Evolutionary conservation across 2,113 vertebrate genomes (phyloP), one percentile per base, ranked within the genome.

Genomic region (Oryzias curvinotus): DNA sequence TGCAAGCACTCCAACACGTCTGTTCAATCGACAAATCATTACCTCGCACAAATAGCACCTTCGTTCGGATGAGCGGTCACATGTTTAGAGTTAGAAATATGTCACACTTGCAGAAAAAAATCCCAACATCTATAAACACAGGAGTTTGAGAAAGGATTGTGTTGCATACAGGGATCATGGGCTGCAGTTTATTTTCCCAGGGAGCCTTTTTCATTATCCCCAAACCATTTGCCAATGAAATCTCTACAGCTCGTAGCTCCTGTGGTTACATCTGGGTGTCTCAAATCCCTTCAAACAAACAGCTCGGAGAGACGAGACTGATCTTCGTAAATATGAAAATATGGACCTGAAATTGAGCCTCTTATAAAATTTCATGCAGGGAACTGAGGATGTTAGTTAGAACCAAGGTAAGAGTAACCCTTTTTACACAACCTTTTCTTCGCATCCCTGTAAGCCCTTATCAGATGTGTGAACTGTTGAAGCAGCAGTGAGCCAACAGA

Each of bases 161-260:
- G 74, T 84, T 78, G 77, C 76, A 87, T 81, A 69, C 77, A 80
- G 62, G 77, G 82, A 88, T 88, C 59, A 77, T 78, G 82, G 77
- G 66, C 74, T 69, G 75, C 59, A 60, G 80, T 85, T 91, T 91
- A 90, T 91, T 90, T 91, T 90, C 86, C 86, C 87, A 90, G 87
- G 64, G 70, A 75, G 68, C 79, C 73, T 79, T 85, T 73, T 73
- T 71, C 60, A 70, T 79, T 76, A 74, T 76, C 71, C 65, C 77
- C 71, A 71, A 36, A 68, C 74, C 78, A 66, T 82, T 61, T 73
- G 72, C 83, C 75, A 82, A 73, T 78, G 68, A 80, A 85, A 85
- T 81, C 56, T 74, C 64, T 54, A 1, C 42, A 75, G 68, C 65
- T 58, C 49, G 47, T 51, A 36, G 66, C 78, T 73, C 76, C 78